phyloP scores from a whole-genome alignment of 2,113 vertebrate genomes.

The Apteryx owenii region DNA sequence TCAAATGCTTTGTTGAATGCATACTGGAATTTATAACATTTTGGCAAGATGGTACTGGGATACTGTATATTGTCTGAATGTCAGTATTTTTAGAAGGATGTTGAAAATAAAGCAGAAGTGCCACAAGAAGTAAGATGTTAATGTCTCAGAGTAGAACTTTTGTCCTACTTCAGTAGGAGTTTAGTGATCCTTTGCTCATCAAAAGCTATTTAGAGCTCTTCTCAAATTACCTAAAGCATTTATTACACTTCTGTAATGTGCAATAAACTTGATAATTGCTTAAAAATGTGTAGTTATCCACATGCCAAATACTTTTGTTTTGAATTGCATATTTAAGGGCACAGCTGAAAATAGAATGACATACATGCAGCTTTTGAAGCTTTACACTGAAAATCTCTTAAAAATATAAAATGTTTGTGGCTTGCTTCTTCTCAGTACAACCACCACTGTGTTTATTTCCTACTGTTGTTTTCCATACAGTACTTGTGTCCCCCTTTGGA shows the following conservation, averaged over 20 bases:
- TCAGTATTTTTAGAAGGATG: background rate
- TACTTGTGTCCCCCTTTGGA: background rate
- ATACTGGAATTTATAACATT: background rate
- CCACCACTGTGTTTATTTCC: background rate
- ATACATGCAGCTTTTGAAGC: background rate
- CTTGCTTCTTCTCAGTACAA: background rate
- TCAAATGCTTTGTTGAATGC: background rate
- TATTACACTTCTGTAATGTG: background rate
- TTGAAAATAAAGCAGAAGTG: background rate
- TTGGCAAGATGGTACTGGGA: background rate
- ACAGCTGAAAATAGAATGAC: background rate
- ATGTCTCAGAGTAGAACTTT: background rate
- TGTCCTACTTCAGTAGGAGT: background rate
- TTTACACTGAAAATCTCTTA: background rate
- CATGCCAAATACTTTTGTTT: background rate
- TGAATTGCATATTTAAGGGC: background rate
- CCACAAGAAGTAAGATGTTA: background rate
- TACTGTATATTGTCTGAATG: background rate
- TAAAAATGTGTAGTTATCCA: background rate
- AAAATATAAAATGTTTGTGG: background rate
- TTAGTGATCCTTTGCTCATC: background rate
- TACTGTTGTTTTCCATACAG: background rate
- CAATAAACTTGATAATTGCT: background rate
- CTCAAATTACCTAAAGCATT: background rate
- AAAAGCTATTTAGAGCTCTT: background rate